Percentiles rank a stretch among this genome's conserved stretches.
phyloP scores from a whole-genome alignment of 1,140 invertebrate species.

The Rhyzopertha dominica region DNA sequence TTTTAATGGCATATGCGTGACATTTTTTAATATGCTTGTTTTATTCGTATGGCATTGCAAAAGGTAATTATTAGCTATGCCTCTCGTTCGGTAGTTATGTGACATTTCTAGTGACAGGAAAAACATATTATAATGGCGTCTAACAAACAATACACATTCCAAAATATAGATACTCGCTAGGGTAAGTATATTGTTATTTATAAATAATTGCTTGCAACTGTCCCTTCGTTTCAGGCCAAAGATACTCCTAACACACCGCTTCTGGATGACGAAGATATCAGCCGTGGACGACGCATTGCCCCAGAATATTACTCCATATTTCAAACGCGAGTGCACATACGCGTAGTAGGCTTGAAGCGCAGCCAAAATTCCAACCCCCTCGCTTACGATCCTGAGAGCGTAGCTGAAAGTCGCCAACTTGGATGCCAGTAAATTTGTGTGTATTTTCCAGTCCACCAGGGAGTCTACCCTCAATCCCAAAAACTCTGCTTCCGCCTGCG shows the following conservation, averaged over 20 bases:
- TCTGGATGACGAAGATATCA: slow-evolving; percentile 9
- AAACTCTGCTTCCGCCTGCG: no score
- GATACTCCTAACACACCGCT: slow-evolving; percentile 11
- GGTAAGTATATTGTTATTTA: slow-evolving; percentile 5
- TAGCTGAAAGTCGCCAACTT: not conserved
- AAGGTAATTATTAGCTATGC: no score
- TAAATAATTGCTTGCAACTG: slow-evolving; percentile 3
- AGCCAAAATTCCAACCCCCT: slow-evolving; percentile 5
- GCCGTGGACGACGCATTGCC: not conserved
- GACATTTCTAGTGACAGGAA: no score
- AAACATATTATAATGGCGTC: not conserved
- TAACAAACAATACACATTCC: slow-evolving; percentile 9
- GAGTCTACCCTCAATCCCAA: slow-evolving; percentile 5
- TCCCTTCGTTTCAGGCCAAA: slow-evolving; percentile 5
- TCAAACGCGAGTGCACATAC: slow-evolving; percentile 13
- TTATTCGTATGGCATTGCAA: no score
- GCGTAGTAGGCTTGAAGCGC: slow-evolving; percentile 13
- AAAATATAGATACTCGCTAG: slow-evolving; percentile 7
- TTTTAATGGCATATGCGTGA: no score
- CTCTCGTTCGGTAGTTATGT: no score
- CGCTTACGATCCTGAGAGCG: slow-evolving; percentile 8
- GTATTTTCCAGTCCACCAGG: slow-evolving; percentile 6
- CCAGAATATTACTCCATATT: slow-evolving; percentile 16
- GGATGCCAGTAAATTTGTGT: not conserved
- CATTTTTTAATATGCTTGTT: no score